Evolutionary conservation across 2,797 vertebrate genomes (phyloP).

Genomic region (Crax fasciolata): DNA sequence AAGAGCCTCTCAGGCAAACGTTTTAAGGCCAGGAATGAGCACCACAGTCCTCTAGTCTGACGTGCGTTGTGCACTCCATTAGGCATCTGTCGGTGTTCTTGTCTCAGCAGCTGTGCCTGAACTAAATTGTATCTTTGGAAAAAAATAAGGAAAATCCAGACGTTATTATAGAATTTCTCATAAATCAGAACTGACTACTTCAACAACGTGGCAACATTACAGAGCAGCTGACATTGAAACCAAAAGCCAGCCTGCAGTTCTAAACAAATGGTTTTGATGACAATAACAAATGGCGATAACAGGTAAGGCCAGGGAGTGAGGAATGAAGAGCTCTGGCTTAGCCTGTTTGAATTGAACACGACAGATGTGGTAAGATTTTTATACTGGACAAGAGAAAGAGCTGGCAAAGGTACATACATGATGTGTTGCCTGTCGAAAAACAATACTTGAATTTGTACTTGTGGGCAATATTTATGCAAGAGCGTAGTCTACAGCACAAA

Average conservation of each 20-base stretch:
- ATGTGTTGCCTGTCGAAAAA: not conserved
- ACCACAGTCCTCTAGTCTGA: not conserved
- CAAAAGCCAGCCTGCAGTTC: not conserved
- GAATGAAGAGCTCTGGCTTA: not conserved
- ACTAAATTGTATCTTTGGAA: not conserved
- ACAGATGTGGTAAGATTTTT: not conserved
- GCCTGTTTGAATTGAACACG: not conserved
- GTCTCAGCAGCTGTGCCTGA: not conserved
- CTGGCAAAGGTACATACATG: not conserved
- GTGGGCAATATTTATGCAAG: not conserved
- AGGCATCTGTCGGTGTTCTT: not conserved
- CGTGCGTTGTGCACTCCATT: not conserved
- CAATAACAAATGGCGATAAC: not conserved
- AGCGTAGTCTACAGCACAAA: not conserved
- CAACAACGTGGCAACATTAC: not conserved
- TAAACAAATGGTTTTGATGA: not conserved
- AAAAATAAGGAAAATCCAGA: not conserved
- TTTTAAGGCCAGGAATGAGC: conserved; percentile 44
- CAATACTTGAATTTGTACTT: not conserved
- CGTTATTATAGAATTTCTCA: not conserved
- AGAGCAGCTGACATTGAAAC: not conserved
- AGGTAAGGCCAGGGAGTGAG: not conserved
- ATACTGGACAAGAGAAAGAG: not conserved
- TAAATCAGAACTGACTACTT: not conserved
- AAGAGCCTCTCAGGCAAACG: not conserved